Evolutionary conservation across 1,140 invertebrate species (phyloP).

Genomic region (Oscheius sp.): DNA sequence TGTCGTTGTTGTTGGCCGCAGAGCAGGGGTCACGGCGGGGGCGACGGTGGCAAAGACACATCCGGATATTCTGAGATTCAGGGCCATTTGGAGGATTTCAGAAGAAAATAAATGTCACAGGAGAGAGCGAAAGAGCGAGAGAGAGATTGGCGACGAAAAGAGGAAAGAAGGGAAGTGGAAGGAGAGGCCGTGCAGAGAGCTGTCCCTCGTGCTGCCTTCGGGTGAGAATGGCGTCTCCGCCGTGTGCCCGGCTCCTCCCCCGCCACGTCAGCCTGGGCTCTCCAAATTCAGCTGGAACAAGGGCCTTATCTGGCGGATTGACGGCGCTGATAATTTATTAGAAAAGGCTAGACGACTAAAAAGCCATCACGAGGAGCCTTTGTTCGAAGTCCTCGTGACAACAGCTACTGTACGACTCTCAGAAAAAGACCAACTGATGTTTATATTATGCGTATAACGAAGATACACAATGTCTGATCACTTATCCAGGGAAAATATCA

Average conservation of each 20-base stretch:
- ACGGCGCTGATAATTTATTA: constrained; percentile 2
- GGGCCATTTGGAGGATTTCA: no score
- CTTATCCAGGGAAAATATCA: no score
- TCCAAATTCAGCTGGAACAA: constrained; percentile 1
- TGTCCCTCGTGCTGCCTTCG: neutral
- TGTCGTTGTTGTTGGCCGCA: constrained; percentile 20
- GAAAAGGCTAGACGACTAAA: neutral
- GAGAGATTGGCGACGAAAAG: neutral
- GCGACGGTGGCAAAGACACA: neutral
- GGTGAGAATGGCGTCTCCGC: neutral
- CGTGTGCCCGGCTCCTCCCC: neutral
- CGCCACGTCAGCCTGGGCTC: neutral
- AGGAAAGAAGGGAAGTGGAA: neutral
- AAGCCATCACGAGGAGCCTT: neutral
- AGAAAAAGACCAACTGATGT: no score
- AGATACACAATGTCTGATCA: no score
- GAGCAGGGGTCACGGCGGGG: constrained; percentile 20
- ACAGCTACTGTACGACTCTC: no score
- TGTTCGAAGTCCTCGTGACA: neutral
- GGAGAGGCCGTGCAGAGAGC: neutral
- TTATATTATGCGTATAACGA: no score
- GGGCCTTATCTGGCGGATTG: neutral
- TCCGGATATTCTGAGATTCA: no score
- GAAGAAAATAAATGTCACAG: no score
- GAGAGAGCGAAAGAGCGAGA: no score